phyloP scores from a whole-genome alignment of 2,797 vertebrate genomes.

The Acanthornis magna region DNA sequence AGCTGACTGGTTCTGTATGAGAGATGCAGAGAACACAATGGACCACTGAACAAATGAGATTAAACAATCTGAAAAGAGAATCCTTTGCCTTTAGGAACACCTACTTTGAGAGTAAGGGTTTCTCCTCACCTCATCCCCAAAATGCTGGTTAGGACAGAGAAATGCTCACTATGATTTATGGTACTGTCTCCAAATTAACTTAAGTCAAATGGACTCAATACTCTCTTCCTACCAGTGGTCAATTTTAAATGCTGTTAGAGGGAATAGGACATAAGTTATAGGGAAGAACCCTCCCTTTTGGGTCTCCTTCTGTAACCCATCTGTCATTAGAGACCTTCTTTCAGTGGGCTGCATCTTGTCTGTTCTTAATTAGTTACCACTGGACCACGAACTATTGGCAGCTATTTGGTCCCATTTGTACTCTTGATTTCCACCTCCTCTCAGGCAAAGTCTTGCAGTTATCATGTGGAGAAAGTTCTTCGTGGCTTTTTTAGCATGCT shows the following conservation, averaged over 20 bases:
- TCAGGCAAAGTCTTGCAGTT: neutral
- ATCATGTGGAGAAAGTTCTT: neutral
- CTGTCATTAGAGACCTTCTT: neutral
- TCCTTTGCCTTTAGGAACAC: neutral
- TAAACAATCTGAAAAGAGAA: neutral
- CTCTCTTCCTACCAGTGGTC: neutral
- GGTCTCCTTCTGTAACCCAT: neutral
- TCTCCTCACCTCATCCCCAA: neutral
- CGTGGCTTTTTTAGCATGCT: neutral
- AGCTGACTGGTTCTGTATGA: neutral
- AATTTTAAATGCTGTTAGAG: neutral
- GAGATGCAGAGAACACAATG: neutral
- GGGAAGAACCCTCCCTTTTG: neutral
- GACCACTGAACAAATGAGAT: neutral
- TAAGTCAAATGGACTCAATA: neutral
- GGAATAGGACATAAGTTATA: neutral
- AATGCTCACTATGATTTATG: neutral
- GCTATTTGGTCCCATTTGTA: neutral
- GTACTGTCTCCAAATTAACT: neutral
- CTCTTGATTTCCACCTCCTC: neutral
- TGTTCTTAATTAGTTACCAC: neutral
- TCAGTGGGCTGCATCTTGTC: neutral
- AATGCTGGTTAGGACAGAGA: neutral
- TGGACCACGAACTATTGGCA: neutral
- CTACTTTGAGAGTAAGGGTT: neutral